Evolutionary conservation across 64 coral and sea anemone genomes (phyloP).

Genomic region (Actinia equina): DNA sequence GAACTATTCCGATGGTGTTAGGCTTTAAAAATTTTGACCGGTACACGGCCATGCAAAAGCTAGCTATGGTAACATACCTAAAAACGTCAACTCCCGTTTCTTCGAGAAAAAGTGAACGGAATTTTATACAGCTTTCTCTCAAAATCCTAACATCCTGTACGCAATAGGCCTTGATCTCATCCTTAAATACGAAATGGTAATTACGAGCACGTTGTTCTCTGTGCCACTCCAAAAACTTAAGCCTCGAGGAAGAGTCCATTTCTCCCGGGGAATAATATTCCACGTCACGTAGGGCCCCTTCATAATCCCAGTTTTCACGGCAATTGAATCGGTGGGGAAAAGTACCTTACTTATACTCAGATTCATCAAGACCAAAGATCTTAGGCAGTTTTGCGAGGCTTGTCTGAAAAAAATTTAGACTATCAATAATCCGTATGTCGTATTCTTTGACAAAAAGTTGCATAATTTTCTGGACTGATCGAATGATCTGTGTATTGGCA

Average conservation of each 20-base stretch:
- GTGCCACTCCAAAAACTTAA: background rate
- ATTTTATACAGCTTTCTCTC: background rate
- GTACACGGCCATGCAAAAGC: background rate
- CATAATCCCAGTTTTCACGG: too few species aligned
- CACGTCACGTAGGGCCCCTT: background rate
- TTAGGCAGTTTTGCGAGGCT: too few species aligned
- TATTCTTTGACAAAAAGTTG: too few species aligned
- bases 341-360: too few species aligned
- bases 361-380: too few species aligned
- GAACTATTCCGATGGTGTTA: constrained; percentile 3
- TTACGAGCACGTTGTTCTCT: background rate
- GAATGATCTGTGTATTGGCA: too few species aligned
- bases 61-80: background rate
- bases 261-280: background rate
- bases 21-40: background rate
- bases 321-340: too few species aligned
- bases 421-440: too few species aligned
- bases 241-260: background rate
- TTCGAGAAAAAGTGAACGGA: background rate
- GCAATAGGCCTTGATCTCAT: background rate
- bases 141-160: background rate
- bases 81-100: background rate
- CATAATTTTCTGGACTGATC: too few species aligned
- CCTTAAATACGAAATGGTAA: background rate
- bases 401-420: too few species aligned